Conservation (phyloP, 2,888 invertebrate genomes). For the Drosophila ezoana region DNA sequence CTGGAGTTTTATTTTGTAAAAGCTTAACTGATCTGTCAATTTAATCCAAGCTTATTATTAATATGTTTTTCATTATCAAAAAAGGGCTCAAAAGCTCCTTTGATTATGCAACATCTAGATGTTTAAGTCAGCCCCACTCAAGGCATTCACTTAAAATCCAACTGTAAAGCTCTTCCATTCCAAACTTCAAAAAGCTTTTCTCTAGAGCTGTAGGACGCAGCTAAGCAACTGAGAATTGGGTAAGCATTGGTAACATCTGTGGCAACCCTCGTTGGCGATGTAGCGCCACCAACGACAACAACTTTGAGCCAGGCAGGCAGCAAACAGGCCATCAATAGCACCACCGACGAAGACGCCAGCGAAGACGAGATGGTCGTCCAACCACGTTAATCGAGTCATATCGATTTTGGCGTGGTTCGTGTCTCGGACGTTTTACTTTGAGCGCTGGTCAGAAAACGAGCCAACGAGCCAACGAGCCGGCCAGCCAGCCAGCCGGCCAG, state of each 20-base stretch:
- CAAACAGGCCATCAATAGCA: slow-evolving; percentile 73
- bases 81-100: too few relatives aligned
- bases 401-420: slow-evolving; percentile 78
- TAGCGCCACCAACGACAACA: slow-evolving; percentile 68
- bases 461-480: slow-evolving; percentile 4
- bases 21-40: too few relatives aligned
- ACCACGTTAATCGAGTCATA: slow-evolving; percentile 79
- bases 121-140: too few relatives aligned
- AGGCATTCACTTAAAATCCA: too few relatives aligned
- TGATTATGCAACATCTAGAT: too few relatives aligned
- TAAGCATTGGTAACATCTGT: neutral
- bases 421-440: slow-evolving; percentile 75
- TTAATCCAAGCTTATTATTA: too few relatives aligned
- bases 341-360: slow-evolving; percentile 60
- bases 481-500: slow-evolving; percentile 8
- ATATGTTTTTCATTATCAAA: too few relatives aligned
- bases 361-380: slow-evolving; percentile 40
- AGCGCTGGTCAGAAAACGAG: slow-evolving; percentile 26
- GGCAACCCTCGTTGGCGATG: slow-evolving; percentile 34
- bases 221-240: neutral
- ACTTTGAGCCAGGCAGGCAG: slow-evolving; percentile 48
- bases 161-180: too few relatives aligned
- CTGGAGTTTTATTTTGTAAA: too few relatives aligned
- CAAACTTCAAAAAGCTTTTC: too few relatives aligned
- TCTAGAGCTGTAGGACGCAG: too few relatives aligned